Percentiles rank a stretch among this genome's conserved stretches.
These are phyloP conservation scores for Cyclina sinensis DNA, from an alignment of 1,140 invertebrate genomes.

Conservation along the genomic window DNA sequence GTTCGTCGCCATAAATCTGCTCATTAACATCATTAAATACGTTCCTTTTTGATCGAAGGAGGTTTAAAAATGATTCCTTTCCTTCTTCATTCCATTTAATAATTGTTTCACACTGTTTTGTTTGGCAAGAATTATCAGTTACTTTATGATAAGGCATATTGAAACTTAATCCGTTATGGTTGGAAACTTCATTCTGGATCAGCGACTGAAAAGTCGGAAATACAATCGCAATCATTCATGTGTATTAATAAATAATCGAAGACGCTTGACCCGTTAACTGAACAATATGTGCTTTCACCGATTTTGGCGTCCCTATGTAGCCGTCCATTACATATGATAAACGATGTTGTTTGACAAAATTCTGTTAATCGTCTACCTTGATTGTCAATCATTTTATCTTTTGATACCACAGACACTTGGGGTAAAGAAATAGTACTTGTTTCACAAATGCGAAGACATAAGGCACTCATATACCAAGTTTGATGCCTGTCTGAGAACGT, in stretches of 20 bases:
- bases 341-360: conserved; percentile 21
- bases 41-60: no score
- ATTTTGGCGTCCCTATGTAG: conserved; percentile 10
- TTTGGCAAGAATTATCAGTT: background rate
- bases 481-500: no score
- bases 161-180: conserved; percentile 22
- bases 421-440: no score
- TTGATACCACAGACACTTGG: no score
- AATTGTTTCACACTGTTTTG: background rate
- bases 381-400: conserved; percentile 5
- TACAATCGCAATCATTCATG: background rate
- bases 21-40: no score
- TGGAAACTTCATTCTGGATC: conserved; percentile 9
- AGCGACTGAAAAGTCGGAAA: background rate
- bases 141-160: background rate
- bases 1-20: no score
- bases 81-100: no score
- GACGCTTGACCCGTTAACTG: no score
- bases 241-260: conserved; percentile 9
- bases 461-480: no score
- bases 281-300: conserved; percentile 16
- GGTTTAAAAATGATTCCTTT: no score
- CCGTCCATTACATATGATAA: conserved; percentile 16
- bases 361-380: conserved; percentile 39
- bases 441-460: no score